Percentiles rank a stretch among this genome's conserved stretches.
Conservation (phyloP, 2,888 invertebrate species). For the Autographa gamma region DNA sequence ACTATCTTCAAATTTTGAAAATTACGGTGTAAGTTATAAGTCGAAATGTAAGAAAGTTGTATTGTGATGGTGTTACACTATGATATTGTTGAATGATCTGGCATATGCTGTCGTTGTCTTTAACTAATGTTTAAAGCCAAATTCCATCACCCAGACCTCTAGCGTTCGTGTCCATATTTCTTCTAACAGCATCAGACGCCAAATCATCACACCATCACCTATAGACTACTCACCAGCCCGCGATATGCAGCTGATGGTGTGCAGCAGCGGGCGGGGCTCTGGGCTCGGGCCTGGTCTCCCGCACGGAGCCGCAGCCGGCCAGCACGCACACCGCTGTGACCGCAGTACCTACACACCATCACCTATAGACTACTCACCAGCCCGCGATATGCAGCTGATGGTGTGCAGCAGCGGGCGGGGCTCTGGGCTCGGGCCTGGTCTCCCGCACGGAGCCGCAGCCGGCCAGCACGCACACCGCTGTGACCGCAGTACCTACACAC, state of each 20-base stretch:
- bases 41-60: too few species aligned
- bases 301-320: slow-evolving; percentile 92
- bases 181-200: too few species aligned
- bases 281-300: slow-evolving; percentile 77
- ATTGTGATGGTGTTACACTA: too few species aligned
- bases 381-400: slow-evolving; percentile 89
- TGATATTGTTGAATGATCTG: too few species aligned
- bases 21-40: too few species aligned
- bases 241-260: slow-evolving; percentile 90
- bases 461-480: slow-evolving; percentile 90
- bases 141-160: too few species aligned
- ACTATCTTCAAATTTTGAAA: too few species aligned
- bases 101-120: too few species aligned
- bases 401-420: slow-evolving; percentile 89
- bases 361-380: slow-evolving; percentile 60
- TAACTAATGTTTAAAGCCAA: too few species aligned
- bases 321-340: slow-evolving; percentile 89
- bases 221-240: neutral
- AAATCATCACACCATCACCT: too few species aligned
- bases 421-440: slow-evolving; percentile 75
- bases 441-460: slow-evolving; percentile 91
- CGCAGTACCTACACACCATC: too few species aligned
- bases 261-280: slow-evolving; percentile 88
- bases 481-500: slow-evolving; percentile 49
- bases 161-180: too few species aligned